Evolutionary conservation across 2,113 vertebrate species (phyloP).

Genomic region (Cinclus mexicanus): DNA sequence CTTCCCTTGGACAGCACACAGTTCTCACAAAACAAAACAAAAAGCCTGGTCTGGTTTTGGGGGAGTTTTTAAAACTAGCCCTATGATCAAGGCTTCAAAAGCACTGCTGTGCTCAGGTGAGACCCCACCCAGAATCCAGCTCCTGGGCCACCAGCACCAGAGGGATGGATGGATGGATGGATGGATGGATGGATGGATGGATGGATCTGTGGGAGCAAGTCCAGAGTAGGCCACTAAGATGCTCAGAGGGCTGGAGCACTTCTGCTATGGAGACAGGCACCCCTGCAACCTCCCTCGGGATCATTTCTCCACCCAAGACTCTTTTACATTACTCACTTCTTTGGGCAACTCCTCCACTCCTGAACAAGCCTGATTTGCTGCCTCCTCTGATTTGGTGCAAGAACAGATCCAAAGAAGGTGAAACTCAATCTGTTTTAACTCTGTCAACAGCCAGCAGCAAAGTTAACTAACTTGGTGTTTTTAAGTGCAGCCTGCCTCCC

Average conservation of each 20-base stretch:
- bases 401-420: neutral
- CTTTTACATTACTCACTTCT: neutral
- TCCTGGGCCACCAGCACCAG: rapidly evolving
- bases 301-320: neutral
- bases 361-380: neutral
- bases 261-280: neutral
- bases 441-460: neutral
- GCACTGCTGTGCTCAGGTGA: neutral
- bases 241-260: neutral
- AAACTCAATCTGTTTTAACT: neutral
- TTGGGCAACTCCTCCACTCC: neutral
- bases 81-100: neutral
- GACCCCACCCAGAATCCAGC: neutral
- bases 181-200: no score
- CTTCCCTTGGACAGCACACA: rapidly evolving
- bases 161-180: no score
- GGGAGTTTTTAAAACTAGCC: neutral
- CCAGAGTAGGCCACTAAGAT: neutral
- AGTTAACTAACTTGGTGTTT: neutral
- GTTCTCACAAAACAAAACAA: neutral
- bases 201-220: neutral
- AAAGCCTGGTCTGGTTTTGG: neutral
- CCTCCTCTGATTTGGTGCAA: neutral
- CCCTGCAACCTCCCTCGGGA: neutral
- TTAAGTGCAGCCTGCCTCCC: neutral